Conservation (phyloP, 2,888 invertebrate species). For the Parnassius orleans region DNA sequence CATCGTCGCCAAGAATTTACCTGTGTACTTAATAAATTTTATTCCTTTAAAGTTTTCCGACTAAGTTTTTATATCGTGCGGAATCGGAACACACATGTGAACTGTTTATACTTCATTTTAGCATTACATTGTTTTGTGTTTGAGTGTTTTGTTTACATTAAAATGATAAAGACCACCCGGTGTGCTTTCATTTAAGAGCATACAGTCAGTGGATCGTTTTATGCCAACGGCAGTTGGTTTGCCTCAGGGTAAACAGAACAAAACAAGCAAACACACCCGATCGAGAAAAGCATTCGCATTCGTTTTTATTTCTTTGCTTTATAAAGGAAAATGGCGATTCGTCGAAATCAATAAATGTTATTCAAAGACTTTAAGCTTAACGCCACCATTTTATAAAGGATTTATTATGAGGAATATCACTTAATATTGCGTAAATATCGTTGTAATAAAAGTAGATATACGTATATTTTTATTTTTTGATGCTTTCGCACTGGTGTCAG, state of each 20-base stretch:
- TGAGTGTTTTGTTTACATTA: conserved; percentile 66
- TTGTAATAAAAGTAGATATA: no score
- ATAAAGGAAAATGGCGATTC: conserved; percentile 32
- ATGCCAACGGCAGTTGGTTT: conserved; percentile 69
- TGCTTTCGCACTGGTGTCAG: no score
- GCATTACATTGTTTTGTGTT: conserved; percentile 70
- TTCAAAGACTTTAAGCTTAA: neutral
- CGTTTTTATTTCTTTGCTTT: conserved; percentile 44
- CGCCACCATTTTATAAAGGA: neutral
- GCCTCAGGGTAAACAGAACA: conserved; percentile 68
- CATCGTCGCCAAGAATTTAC: neutral
- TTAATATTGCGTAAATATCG: no score
- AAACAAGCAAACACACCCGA: conserved; percentile 65
- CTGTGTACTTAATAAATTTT: conserved; percentile 23
- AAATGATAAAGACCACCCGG: conserved; percentile 80
- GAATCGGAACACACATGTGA: conserved; percentile 32
- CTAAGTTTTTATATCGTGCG: conserved; percentile 28
- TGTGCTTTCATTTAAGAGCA: conserved; percentile 47
- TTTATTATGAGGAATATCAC: neutral
- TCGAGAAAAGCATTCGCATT: conserved; percentile 61
- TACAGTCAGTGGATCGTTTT: conserved; percentile 53
- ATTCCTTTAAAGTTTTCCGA: conserved; percentile 4
- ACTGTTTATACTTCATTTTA: conserved; percentile 65
- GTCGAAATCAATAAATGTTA: conserved; percentile 12
- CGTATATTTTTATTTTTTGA: no score